Evolutionary conservation across 2,888 invertebrate species (phyloP).

Genomic region (Rhaphigaster nebulosa): DNA sequence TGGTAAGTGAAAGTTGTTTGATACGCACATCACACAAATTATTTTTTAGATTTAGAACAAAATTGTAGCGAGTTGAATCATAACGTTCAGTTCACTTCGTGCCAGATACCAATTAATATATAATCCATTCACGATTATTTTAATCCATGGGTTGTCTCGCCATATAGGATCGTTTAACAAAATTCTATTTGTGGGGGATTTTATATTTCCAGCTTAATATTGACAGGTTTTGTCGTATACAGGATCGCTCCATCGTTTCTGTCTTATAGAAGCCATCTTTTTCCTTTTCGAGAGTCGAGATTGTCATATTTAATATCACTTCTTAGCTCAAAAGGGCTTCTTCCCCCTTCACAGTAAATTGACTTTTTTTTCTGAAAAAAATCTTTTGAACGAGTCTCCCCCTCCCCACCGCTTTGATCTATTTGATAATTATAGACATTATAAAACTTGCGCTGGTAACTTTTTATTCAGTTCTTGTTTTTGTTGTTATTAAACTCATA

Average conservation of each 20-base stretch:
- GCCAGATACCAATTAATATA: neutral
- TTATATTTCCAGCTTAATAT: neutral
- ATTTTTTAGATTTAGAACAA: neutral
- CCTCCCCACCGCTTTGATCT: neutral
- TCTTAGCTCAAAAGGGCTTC: neutral
- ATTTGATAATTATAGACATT: neutral
- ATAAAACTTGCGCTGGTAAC: neutral
- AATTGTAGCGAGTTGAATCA: neutral
- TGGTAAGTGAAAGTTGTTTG: no score
- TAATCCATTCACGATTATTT: neutral
- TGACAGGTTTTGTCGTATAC: neutral
- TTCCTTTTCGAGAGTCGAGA: neutral
- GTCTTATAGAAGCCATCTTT: neutral
- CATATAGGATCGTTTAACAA: neutral
- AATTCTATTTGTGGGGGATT: neutral
- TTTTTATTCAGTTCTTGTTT: neutral
- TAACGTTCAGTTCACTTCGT: neutral
- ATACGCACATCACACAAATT: no score
- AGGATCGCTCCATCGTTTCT: neutral
- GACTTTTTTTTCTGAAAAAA: neutral
- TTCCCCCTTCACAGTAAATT: neutral
- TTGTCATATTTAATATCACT: neutral
- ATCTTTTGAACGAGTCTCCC: neutral
- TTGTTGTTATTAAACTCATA: neutral
- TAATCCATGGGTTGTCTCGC: neutral